These are phyloP conservation scores for Stenolophus ochropezus DNA, from an alignment of 2,888 invertebrate species.

Conservation along the genomic window DNA sequence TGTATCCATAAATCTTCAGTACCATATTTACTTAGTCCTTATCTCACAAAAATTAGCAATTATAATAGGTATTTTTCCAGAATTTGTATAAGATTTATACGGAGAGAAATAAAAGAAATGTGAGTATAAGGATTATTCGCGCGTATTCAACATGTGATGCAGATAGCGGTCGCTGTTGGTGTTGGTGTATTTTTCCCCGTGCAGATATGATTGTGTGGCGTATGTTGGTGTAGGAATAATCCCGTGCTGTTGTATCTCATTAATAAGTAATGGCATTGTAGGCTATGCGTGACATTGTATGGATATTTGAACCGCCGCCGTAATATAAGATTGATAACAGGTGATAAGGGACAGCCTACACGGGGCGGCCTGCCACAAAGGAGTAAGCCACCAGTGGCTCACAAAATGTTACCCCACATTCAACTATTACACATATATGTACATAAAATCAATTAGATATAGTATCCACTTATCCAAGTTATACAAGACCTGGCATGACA, in stretches of 20 bases:
- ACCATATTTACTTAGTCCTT: background rate
- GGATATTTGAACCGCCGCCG: slow-evolving; percentile 69
- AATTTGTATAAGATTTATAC: slow-evolving; percentile 40
- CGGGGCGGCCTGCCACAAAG: slow-evolving; percentile 51
- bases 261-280: slow-evolving; percentile 72
- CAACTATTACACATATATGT: background rate
- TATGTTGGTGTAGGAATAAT: slow-evolving; percentile 54
- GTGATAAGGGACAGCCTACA: slow-evolving; percentile 66
- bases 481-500: no score
- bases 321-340: slow-evolving; percentile 69
- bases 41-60: slow-evolving; percentile 29
- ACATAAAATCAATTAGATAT: background rate
- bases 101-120: slow-evolving; percentile 19
- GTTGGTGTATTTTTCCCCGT: slow-evolving; percentile 19
- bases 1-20: background rate
- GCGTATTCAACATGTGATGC: slow-evolving; percentile 6
- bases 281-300: slow-evolving; percentile 72
- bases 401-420: slow-evolving; percentile 26
- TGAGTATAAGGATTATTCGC: background rate
- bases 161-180: slow-evolving; percentile 7
- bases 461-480: no score
- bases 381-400: slow-evolving; percentile 32
- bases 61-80: slow-evolving; percentile 21
- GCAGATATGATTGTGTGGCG: slow-evolving; percentile 29
- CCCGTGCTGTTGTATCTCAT: slow-evolving; percentile 67